Evolutionary conservation across 2,797 vertebrate species (phyloP), one percentile per base, ranked within the genome.

Genomic region (Poeciliopsis presidionis): DNA sequence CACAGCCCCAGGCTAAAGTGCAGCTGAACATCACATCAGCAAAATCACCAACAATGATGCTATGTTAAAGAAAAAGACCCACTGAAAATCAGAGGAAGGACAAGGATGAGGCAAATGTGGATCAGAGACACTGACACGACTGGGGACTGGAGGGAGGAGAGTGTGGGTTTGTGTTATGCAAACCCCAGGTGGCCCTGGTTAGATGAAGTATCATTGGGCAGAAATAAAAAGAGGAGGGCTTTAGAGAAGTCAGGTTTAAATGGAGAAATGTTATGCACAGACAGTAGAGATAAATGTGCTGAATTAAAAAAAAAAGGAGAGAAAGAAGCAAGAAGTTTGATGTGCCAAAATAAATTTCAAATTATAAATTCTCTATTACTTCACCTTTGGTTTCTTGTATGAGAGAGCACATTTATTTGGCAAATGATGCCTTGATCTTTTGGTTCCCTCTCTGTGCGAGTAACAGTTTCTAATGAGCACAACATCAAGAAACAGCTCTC

Each of bases 101-200:
- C 81, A 83, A 73, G 76, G 79, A 87, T 71, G 73, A 87, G 74
- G 77, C 76, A 79, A 74, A 84, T 57, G 65, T 71, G 46, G 70
- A 81, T 83, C 73, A 77, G 47, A 83, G 84, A 87, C 81, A 89
- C 70, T 33, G 79, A 86, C 82, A 82, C 57, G 57, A 79, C 63
- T 78, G 84, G 73, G 30, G 82, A 65, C 77, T 20, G 74, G 30
- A 72, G 70, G 86, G 65, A 61, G 53, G 57, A 72, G 82, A 51
- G 65, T 76, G 83, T 72, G 81, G 73, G 77, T 80, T 75, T 81
- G 80, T 76, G 90, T 90, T 92, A 91, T 84, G 86, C 90, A 94
- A 94, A 92, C 87, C 93, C 89, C 94, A 94, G 90, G 93, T 96
- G 78, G 95, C 92, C 67, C 96, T 97, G 87, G 95, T 96, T 74